Percentiles rank a stretch among this genome's conserved stretches.
These are phyloP conservation scores for Oxyruncus cristatus DNA, from an alignment of 2,113 vertebrate genomes.

Conservation along the genomic window DNA sequence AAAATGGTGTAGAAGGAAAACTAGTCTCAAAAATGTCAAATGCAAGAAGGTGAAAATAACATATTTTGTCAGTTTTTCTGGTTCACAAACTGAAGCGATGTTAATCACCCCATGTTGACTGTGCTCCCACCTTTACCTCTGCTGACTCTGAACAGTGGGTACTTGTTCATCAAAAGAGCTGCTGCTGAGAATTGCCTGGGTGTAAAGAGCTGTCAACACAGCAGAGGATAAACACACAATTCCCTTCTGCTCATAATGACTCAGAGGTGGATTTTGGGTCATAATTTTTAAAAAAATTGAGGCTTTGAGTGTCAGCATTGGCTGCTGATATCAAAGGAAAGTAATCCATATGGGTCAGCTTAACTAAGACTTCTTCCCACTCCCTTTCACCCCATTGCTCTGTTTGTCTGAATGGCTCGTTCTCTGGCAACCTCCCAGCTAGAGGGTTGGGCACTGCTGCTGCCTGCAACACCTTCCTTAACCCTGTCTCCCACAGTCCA, in stretches of 20 bases:
- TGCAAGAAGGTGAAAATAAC: neutral
- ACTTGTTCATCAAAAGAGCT: neutral
- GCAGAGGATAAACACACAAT: rapidly evolving
- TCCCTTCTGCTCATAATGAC: neutral
- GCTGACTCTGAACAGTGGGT: neutral
- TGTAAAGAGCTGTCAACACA: neutral
- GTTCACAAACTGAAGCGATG: neutral
- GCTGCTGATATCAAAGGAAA: neutral
- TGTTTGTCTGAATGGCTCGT: neutral
- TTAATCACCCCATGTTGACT: neutral
- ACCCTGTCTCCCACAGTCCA: neutral
- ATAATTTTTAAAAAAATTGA: neutral
- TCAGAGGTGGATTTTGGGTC: neutral
- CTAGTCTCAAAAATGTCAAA: neutral
- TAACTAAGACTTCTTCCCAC: neutral
- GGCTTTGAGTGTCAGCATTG: neutral
- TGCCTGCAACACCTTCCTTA: neutral
- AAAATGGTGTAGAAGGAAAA: neutral
- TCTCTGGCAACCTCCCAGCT: neutral
- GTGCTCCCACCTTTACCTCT: neutral
- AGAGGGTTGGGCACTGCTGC: neutral
- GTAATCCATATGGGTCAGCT: neutral
- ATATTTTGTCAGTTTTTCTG: neutral
- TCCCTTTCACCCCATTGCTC: neutral
- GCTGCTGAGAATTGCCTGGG: neutral